Conservation (phyloP, 2,113 vertebrate species). For the Sturnus vulgaris region DNA sequence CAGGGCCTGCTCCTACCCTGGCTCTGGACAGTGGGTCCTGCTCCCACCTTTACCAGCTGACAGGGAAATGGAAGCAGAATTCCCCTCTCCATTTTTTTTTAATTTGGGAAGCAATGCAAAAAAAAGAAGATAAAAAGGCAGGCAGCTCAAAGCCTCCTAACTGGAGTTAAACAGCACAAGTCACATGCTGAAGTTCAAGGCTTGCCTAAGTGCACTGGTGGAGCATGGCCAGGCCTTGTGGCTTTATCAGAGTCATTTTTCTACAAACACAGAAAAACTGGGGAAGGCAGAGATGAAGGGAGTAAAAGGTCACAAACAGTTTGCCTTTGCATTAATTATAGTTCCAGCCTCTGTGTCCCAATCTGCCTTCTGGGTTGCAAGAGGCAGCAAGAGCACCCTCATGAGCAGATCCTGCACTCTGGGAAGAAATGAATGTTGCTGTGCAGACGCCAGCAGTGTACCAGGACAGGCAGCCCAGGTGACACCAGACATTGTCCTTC, state of each 20-base stretch:
- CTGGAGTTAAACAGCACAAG: not conserved
- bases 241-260: not conserved
- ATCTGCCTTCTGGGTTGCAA: not conserved
- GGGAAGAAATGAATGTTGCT: not conserved
- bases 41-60: not conserved
- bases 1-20: not conserved
- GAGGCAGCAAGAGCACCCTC: not conserved
- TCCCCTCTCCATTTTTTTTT: not conserved
- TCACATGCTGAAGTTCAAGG: not conserved
- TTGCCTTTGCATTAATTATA: not conserved
- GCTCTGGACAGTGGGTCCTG: accelerated
- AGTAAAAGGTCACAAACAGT: not conserved
- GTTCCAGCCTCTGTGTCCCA: not conserved
- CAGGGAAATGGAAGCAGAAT: not conserved
- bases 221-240: not conserved
- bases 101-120: not conserved
- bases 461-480: not conserved
- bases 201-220: not conserved
- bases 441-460: not conserved
- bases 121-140: not conserved
- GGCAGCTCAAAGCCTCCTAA: not conserved
- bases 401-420: not conserved
- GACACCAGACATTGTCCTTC: not conserved
- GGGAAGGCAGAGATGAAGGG: not conserved
- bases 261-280: not conserved